Evolutionary conservation across 2,797 vertebrate species (phyloP), one percentile per base, ranked within the genome.

Genomic region (Centroberyx gerrardi): DNA sequence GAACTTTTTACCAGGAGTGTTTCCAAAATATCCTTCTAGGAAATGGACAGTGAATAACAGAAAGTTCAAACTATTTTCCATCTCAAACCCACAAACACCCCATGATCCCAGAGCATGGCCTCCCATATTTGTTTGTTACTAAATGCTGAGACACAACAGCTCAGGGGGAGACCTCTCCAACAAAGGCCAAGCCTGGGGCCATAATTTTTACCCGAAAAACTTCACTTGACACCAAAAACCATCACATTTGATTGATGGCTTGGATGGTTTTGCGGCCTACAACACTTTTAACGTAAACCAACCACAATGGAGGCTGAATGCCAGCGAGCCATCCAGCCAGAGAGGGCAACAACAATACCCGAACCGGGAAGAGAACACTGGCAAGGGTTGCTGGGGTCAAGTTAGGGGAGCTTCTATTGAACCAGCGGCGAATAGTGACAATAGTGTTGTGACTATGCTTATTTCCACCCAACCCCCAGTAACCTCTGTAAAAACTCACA

Each of bases 371-470:
- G 75, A 78, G 66, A 91, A 88, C 72, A 81, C 72, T 73, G 75
- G 61, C 72, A 9, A 85, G 68, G 82, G 72, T 70, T 76, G 79
- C 72, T 18, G 70, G 85, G 94, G 94, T 95, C 91, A 93, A 82
- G 84, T 93, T 84, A 79, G 80, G 75, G 84, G 85, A 86, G 18
- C 68, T 67, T 87, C 87, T 81, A 87, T 91, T 91, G 81, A 92
- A 58, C 80, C 85, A 82, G 84, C 74, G 72, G 78, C 80, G 79
- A 72, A 38, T 44, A 0, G 75, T 82, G 81, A 95, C 94, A 95
- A 96, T 94, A 69, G 90, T 80, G 64, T 85, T 92, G 88, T 93
- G 91, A 92, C 78, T 85, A 81, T 92, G 88, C 81, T 88, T 83
- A 89, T 88, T 92, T 90, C 74, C 84, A 72, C 80, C 70, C 85